Evolutionary conservation across 2,113 vertebrate genomes (phyloP).

Genomic region (Cinclus mexicanus): DNA sequence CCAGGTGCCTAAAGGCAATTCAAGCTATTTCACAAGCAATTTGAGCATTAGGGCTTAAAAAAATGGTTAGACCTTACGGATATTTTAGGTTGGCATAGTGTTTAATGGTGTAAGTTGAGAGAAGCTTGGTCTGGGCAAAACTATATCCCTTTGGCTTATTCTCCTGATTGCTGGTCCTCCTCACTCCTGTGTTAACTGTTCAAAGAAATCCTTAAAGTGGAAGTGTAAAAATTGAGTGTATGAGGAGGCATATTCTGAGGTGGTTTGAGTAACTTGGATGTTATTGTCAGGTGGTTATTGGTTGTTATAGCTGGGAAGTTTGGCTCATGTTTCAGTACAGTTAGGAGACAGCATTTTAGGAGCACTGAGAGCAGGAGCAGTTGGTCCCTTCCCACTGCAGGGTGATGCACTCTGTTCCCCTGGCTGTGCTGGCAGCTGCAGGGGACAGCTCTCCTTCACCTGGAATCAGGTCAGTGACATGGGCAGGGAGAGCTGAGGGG

Average conservation of each 20-base stretch:
- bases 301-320: neutral
- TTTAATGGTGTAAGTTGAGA: neutral
- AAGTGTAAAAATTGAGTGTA: neutral
- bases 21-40: neutral
- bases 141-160: neutral
- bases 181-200: neutral
- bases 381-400: neutral
- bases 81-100: neutral
- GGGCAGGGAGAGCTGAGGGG: neutral
- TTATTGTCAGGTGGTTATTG: neutral
- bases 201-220: neutral
- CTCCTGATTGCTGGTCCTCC: neutral
- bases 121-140: neutral
- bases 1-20: neutral
- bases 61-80: neutral
- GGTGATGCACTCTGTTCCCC: neutral
- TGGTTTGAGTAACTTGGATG: neutral
- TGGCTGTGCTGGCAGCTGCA: neutral
- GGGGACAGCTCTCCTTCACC: neutral
- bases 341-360: neutral
- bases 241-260: neutral
- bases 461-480: accelerated
- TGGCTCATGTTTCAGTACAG: neutral
- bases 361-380: neutral
- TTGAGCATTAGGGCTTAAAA: neutral